These are phyloP conservation scores for Oryzias javanicus DNA, from an alignment of 2,113 vertebrate genomes.

Conservation along the genomic window DNA sequence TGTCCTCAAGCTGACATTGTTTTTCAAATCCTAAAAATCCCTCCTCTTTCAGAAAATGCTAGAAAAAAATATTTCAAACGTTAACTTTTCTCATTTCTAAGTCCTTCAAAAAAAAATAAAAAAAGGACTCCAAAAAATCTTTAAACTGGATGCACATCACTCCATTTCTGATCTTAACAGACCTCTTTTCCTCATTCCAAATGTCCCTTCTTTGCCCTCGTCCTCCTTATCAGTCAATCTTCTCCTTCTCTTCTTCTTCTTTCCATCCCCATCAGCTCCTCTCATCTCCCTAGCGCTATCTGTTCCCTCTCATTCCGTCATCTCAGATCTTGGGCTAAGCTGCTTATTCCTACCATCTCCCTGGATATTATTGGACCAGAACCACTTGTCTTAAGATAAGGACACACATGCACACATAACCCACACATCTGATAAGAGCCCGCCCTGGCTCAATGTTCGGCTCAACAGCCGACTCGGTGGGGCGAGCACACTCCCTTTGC, in stretches of 20 bases:
- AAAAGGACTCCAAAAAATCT: constrained; percentile 44
- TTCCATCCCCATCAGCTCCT: constrained; percentile 55
- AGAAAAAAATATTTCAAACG: constrained; percentile 53
- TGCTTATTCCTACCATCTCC: constrained; percentile 76
- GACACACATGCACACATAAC: constrained; percentile 54
- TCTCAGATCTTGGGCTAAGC: constrained; percentile 71
- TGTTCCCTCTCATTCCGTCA: constrained; percentile 53
- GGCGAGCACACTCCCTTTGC: constrained; percentile 39
- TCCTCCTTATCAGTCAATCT: constrained; percentile 56
- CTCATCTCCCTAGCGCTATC: constrained; percentile 59
- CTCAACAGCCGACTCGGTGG: constrained; percentile 48
- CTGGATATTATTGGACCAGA: constrained; percentile 76
- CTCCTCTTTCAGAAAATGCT: constrained; percentile 49
- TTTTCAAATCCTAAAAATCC: constrained; percentile 57
- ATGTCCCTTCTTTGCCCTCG: constrained; percentile 56
- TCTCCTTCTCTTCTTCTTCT: constrained; percentile 37
- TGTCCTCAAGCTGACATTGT: constrained; percentile 61
- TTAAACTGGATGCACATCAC: constrained; percentile 47
- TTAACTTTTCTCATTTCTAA: constrained; percentile 31
- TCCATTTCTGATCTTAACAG: constrained; percentile 40
- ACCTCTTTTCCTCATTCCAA: constrained; percentile 55
- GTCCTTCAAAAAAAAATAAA: constrained; percentile 7
- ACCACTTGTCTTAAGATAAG: constrained; percentile 80
- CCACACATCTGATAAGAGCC: constrained; percentile 72
- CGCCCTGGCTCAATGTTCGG: constrained; percentile 63